A percentile compares a stretch with the other conserved stretches of the same genome.
These are phyloP conservation scores for Elymnias hypermnestra DNA, from an alignment of 1,140 invertebrate species.

Conservation along the genomic window DNA sequence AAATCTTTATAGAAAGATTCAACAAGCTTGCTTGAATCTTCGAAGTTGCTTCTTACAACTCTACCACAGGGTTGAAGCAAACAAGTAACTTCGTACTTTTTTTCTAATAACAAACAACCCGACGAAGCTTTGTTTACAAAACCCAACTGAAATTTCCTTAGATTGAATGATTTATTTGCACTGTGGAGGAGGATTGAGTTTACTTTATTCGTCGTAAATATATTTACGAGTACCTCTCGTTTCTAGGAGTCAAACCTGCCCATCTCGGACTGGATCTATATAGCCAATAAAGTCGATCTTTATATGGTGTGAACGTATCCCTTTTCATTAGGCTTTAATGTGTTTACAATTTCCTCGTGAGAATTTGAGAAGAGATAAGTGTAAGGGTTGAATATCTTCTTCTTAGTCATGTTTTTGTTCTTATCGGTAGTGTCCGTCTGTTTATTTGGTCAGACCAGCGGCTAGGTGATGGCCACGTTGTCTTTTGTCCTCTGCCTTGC, in stretches of 20 bases:
- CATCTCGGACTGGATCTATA: slow-evolving; percentile 44
- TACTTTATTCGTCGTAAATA: slow-evolving; percentile 67
- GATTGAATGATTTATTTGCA: slow-evolving; percentile 62
- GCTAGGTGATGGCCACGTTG: too few relatives aligned
- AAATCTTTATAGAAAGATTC: too few relatives aligned
- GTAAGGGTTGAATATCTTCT: too few relatives aligned
- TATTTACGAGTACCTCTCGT: slow-evolving; percentile 54
- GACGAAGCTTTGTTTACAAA: slow-evolving; percentile 3
- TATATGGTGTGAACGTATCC: slow-evolving; percentile 61
- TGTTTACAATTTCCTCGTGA: slow-evolving; percentile 66
- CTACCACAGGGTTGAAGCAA: too few relatives aligned
- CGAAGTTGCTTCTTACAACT: too few relatives aligned
- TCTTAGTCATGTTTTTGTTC: too few relatives aligned
- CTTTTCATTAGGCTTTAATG: slow-evolving; percentile 37
- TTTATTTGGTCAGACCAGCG: too few relatives aligned
- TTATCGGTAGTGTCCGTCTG: too few relatives aligned
- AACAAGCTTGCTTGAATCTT: too few relatives aligned
- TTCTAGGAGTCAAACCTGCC: slow-evolving; percentile 38
- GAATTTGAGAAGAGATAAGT: too few relatives aligned
- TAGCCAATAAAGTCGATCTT: slow-evolving; percentile 61
- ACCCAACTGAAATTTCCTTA: slow-evolving; percentile 30
- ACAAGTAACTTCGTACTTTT: too few relatives aligned
- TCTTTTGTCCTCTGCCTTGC: too few relatives aligned
- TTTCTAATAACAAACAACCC: neutral
- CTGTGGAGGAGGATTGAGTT: slow-evolving; percentile 32